These are phyloP conservation scores for Dallia pectoralis DNA, from an alignment of 2,797 vertebrate species.

Conservation along the genomic window DNA sequence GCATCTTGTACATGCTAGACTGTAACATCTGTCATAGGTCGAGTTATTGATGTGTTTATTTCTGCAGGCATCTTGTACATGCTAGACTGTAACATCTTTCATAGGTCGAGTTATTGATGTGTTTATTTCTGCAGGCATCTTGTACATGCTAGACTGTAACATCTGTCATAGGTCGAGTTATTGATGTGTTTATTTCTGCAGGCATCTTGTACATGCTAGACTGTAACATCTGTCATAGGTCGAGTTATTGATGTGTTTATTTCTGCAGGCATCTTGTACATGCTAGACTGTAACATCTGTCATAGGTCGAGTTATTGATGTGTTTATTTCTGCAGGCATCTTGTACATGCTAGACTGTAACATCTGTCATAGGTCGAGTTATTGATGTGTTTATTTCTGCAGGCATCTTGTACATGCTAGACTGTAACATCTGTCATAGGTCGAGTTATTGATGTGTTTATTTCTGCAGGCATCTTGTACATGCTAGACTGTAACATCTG, in stretches of 20 bases:
- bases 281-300: slow-evolving; percentile 88
- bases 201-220: slow-evolving; percentile 90
- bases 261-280: slow-evolving; percentile 82
- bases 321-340: slow-evolving; percentile 68
- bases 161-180: slow-evolving; percentile 82
- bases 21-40: slow-evolving; percentile 88
- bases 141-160: slow-evolving; percentile 90
- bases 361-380: slow-evolving; percentile 82
- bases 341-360: slow-evolving; percentile 90
- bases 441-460: neutral
- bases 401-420: slow-evolving; percentile 91
- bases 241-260: neutral
- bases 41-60: neutral
- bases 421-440: slow-evolving; percentile 88
- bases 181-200: slow-evolving; percentile 39
- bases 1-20: slow-evolving; percentile 89
- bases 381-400: neutral
- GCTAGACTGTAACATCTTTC: slow-evolving; percentile 87
- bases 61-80: slow-evolving; percentile 85
- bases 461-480: slow-evolving; percentile 80
- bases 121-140: slow-evolving; percentile 69
- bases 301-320: slow-evolving; percentile 69
- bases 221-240: slow-evolving; percentile 87
- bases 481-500: slow-evolving; percentile 90
- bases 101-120: slow-evolving; percentile 63